A percentile compares a stretch with the other conserved stretches of the same genome.
These are phyloP conservation scores for Peucedramus taeniatus DNA, from an alignment of 2,113 vertebrate species.

Conservation along the genomic window DNA sequence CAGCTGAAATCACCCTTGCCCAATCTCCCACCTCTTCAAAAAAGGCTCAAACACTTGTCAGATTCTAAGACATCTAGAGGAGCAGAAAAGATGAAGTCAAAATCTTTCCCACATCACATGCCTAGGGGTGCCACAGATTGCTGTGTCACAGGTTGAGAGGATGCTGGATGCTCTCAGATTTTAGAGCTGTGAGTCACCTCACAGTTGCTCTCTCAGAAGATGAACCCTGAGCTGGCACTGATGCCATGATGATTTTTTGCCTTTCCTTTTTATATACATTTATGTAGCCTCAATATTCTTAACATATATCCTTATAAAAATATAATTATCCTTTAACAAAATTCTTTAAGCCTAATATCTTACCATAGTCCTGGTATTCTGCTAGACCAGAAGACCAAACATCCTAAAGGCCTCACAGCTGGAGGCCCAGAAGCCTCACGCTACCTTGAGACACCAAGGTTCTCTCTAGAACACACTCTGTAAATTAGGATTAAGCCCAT, in stretches of 20 bases:
- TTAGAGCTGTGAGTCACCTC: neutral
- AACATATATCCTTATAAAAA: no score
- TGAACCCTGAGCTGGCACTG: neutral
- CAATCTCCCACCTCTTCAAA: neutral
- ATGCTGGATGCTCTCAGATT: neutral
- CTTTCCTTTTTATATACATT: neutral
- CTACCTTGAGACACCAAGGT: neutral
- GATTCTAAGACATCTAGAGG: accelerated
- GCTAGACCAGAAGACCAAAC: neutral
- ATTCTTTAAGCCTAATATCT: neutral
- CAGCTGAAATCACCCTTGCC: neutral
- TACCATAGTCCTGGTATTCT: neutral
- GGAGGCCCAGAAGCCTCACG: neutral
- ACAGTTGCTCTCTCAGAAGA: neutral
- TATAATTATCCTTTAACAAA: no score
- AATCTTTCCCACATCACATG: neutral
- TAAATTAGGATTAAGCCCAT: neutral
- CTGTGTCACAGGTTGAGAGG: neutral
- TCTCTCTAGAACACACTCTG: neutral
- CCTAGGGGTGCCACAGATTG: neutral
- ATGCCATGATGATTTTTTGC: neutral
- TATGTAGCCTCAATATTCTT: neutral
- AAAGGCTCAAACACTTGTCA: neutral
- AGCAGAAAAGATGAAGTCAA: neutral
- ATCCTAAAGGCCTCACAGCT: neutral